phyloP scores from a whole-genome alignment of 1,140 invertebrate genomes.

The Dendrolimus punctatus region DNA sequence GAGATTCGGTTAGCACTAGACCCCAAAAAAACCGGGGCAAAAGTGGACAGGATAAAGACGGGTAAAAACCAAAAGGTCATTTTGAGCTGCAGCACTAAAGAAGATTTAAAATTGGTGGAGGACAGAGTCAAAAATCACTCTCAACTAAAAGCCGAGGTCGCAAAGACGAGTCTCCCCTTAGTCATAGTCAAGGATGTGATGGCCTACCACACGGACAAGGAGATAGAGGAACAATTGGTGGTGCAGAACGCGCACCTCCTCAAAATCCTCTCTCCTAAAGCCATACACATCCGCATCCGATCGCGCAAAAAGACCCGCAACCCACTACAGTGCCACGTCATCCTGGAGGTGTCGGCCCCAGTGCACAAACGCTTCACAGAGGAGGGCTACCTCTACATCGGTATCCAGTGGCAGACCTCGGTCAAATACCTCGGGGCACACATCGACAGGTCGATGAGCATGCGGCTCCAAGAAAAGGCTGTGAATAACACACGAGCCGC shows the following conservation, averaged over 20 bases:
- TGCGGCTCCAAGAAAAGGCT: too few relatives aligned
- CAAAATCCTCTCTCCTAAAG: too few relatives aligned
- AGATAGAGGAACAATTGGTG: background rate
- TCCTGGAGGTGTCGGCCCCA: too few relatives aligned
- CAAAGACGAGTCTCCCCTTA: background rate
- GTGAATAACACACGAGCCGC: too few relatives aligned
- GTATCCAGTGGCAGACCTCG: too few relatives aligned
- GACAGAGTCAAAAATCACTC: background rate
- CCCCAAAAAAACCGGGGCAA: background rate
- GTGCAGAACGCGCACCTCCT: constrained; percentile 1
- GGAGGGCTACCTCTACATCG: too few relatives aligned
- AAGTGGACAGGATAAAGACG: background rate
- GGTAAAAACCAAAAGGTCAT: background rate
- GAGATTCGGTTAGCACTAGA: background rate
- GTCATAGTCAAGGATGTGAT: background rate
- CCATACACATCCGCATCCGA: too few relatives aligned
- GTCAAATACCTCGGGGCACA: too few relatives aligned
- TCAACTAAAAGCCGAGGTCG: background rate
- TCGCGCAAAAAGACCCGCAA: too few relatives aligned
- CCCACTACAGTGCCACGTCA: too few relatives aligned
- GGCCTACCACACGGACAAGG: background rate
- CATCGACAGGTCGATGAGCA: too few relatives aligned
- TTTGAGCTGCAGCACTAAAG: background rate
- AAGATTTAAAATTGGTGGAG: background rate
- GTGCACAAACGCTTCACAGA: too few relatives aligned